These are phyloP conservation scores for Gyps fulvus DNA, from an alignment of 2,113 vertebrate genomes.

Conservation along the genomic window DNA sequence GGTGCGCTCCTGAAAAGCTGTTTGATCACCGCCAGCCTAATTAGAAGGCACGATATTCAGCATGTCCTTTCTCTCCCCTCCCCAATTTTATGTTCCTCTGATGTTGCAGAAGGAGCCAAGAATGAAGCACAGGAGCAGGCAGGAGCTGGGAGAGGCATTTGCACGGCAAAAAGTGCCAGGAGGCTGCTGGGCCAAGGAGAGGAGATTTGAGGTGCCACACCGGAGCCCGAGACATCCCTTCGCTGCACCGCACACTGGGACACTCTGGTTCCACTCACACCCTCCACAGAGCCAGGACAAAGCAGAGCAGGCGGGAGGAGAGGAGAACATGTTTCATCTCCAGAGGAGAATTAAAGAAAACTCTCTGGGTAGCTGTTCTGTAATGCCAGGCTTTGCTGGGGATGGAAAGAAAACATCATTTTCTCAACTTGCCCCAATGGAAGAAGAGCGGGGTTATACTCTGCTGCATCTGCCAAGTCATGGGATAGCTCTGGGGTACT, in stretches of 20 bases:
- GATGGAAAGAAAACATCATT: not conserved
- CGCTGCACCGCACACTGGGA: not conserved
- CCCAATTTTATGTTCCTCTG: not conserved
- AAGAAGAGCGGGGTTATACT: not conserved
- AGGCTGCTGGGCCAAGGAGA: accelerated
- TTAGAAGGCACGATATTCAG: not conserved
- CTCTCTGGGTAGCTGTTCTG: not conserved
- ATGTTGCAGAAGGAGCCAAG: not conserved
- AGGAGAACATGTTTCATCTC: not conserved
- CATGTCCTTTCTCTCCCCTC: not conserved
- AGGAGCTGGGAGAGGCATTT: not conserved
- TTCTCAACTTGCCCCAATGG: not conserved
- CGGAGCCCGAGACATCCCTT: not conserved
- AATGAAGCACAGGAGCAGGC: not conserved
- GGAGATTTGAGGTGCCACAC: not conserved
- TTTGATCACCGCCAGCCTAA: not conserved
- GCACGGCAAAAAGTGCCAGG: not conserved
- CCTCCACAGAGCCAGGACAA: not conserved
- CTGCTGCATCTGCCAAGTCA: not conserved
- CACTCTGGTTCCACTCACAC: not conserved
- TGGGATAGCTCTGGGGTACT: not conserved
- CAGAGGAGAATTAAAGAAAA: not conserved
- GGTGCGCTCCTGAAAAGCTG: not conserved
- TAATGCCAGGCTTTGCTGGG: not conserved
- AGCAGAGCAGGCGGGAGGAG: not conserved